Evolutionary conservation across 2,888 invertebrate species (phyloP).

Genomic region (Ophraella communa): DNA sequence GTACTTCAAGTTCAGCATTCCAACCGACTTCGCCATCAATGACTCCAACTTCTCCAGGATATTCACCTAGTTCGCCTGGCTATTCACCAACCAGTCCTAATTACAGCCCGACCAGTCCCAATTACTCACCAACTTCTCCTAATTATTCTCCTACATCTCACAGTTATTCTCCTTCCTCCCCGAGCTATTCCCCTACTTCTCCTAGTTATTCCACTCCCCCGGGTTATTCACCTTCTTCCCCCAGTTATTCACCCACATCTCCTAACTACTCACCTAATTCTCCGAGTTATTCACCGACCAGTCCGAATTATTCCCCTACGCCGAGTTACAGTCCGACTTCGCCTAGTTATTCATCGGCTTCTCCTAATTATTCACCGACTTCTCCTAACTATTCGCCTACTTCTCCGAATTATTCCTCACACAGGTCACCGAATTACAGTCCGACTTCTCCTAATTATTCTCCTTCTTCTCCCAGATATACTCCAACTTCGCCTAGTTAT

Average conservation of each 20-base stretch:
- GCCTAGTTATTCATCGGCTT: slow-evolving; percentile 85
- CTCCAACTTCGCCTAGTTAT: slow-evolving; percentile 71
- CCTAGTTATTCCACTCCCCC: slow-evolving; percentile 74
- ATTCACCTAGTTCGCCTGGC: slow-evolving; percentile 74
- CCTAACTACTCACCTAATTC: slow-evolving; percentile 83
- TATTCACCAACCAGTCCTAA: slow-evolving; percentile 78
- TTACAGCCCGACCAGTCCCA: slow-evolving; percentile 80
- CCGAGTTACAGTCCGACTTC: slow-evolving; percentile 83
- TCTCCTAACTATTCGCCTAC: slow-evolving; percentile 87
- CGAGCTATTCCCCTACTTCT: slow-evolving; percentile 77
- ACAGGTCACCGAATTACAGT: slow-evolving; percentile 70
- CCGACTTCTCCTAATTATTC: slow-evolving; percentile 86
- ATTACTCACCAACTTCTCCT: slow-evolving; percentile 84
- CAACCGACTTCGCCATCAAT: slow-evolving; percentile 65
- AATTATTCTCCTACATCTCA: slow-evolving; percentile 73
- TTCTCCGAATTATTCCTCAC: slow-evolving; percentile 78
- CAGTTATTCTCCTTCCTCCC: slow-evolving; percentile 72
- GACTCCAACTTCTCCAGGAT: slow-evolving; percentile 74
- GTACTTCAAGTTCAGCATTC: slow-evolving; percentile 64
- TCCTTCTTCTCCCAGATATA: slow-evolving; percentile 79
- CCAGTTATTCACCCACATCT: slow-evolving; percentile 81
- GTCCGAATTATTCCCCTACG: slow-evolving; percentile 72
- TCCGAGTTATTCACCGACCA: slow-evolving; percentile 74
- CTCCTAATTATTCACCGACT: slow-evolving; percentile 83
- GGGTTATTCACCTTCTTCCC: slow-evolving; percentile 80